These are phyloP conservation scores for Vulpes ferrilata DNA, from an alignment of 2,113 vertebrate genomes.

Conservation along the genomic window DNA sequence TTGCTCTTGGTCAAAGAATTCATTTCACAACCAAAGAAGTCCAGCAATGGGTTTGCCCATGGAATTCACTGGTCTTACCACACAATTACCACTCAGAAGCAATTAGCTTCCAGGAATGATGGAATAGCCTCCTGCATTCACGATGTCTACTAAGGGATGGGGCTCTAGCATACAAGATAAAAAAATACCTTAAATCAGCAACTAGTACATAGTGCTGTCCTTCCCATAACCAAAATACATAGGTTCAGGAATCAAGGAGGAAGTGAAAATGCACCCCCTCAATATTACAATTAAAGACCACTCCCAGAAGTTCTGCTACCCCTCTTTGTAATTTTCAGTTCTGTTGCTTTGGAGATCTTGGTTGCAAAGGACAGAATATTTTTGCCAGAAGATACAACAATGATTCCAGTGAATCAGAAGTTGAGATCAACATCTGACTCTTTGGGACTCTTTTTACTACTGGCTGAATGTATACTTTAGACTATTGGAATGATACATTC, in stretches of 20 bases:
- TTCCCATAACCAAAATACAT: background rate
- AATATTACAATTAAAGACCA: background rate
- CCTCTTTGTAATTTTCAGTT: background rate
- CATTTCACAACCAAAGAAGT: background rate
- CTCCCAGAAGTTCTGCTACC: background rate
- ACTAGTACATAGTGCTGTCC: background rate
- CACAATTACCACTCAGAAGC: background rate
- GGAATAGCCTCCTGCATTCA: background rate
- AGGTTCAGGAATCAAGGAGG: background rate
- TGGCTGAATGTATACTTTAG: background rate
- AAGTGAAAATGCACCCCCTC: background rate
- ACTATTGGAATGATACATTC: background rate
- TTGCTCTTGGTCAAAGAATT: background rate
- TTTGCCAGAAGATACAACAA: background rate
- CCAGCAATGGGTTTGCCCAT: background rate
- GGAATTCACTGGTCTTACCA: background rate
- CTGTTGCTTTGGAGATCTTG: background rate
- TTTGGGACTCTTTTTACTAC: background rate
- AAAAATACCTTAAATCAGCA: background rate
- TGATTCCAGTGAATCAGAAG: background rate
- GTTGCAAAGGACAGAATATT: background rate
- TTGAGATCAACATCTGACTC: background rate
- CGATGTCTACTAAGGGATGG: background rate
- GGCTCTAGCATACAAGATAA: background rate
- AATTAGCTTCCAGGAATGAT: background rate